phyloP scores from a whole-genome alignment of 2,113 vertebrate genomes.

The Upupa epops region DNA sequence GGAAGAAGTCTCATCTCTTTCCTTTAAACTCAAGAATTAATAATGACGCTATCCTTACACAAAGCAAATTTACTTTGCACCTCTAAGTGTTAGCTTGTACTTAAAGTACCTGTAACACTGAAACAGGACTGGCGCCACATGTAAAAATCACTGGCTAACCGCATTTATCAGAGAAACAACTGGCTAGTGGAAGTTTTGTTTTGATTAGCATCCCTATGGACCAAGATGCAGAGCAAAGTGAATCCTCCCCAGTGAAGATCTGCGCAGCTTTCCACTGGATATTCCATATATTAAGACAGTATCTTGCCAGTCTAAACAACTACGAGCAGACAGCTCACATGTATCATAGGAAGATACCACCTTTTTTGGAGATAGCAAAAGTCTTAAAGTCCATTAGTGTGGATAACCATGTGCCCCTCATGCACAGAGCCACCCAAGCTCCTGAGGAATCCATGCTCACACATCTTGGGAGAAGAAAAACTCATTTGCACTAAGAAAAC shows the following conservation, averaged over 20 bases:
- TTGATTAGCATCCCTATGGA: background rate
- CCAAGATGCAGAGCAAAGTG: background rate
- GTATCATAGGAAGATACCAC: background rate
- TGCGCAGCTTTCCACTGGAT: background rate
- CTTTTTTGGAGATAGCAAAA: background rate
- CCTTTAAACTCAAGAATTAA: background rate
- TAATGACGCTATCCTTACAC: fast-evolving
- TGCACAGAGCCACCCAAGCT: background rate
- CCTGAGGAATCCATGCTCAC: background rate
- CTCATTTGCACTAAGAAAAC: background rate
- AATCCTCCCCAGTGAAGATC: background rate
- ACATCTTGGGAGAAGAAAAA: background rate
- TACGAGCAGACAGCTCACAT: background rate
- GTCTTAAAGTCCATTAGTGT: background rate
- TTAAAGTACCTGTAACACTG: background rate
- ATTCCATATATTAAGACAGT: background rate
- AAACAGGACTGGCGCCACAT: background rate
- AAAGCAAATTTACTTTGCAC: background rate
- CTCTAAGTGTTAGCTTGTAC: background rate
- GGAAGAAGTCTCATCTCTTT: background rate
- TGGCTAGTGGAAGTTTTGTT: background rate
- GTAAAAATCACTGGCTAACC: background rate
- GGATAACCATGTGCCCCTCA: background rate
- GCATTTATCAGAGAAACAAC: background rate
- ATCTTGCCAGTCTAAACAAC: background rate